These are phyloP conservation scores for Volucella bombylans DNA, from an alignment of 2,888 invertebrate species.

Conservation along the genomic window DNA sequence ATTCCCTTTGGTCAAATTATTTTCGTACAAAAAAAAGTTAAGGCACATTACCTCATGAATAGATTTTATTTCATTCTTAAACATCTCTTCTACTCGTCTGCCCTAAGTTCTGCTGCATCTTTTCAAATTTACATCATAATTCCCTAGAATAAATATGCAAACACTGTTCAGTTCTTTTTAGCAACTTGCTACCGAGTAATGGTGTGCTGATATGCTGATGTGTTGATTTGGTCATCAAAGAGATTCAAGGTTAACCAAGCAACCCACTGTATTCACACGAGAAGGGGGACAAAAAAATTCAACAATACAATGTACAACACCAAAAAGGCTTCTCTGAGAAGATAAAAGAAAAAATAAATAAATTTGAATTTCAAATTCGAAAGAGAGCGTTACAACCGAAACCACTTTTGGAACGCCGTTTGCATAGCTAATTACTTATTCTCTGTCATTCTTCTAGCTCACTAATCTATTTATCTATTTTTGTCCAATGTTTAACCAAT, in stretches of 20 bases:
- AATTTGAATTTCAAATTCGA: constrained; percentile 51
- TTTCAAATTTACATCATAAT: constrained; percentile 23
- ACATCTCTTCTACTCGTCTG: background rate
- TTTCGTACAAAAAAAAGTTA: constrained; percentile 54
- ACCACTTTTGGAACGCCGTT: constrained; percentile 26
- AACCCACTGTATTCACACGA: background rate
- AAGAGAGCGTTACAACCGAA: constrained; percentile 25
- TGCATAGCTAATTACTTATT: constrained; percentile 50
- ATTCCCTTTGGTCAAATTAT: constrained; percentile 54
- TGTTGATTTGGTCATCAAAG: constrained; percentile 22
- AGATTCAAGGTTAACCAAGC: constrained; percentile 35
- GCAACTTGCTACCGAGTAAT: constrained; percentile 2
- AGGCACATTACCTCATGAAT: constrained; percentile 69
- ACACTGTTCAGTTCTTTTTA: no score
- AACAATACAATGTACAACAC: constrained; percentile 21
- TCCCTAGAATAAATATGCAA: background rate
- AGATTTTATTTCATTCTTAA: constrained; percentile 40
- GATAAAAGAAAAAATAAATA: background rate
- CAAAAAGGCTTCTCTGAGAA: background rate
- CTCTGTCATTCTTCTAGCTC: background rate
- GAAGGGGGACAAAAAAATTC: background rate
- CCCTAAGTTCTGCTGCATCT: constrained; percentile 6
- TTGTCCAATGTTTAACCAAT: constrained; percentile 25
- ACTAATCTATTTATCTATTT: background rate
- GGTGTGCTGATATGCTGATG: background rate